These are phyloP conservation scores for Spisula solida DNA, from an alignment of 2,888 invertebrate species.

Conservation along the genomic window DNA sequence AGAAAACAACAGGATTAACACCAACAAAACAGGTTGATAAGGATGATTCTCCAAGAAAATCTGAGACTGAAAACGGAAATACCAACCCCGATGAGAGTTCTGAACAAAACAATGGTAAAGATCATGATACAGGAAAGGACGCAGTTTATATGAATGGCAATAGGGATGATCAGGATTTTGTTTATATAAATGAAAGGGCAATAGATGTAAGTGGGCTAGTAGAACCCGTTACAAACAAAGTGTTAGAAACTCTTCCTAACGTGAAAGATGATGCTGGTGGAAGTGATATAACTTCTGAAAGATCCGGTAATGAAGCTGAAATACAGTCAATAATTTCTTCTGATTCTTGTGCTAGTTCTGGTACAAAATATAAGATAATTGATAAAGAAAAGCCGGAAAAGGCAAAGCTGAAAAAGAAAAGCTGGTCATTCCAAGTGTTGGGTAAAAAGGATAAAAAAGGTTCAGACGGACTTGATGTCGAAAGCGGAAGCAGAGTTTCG, in stretches of 20 bases:
- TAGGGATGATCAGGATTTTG: constrained; percentile 60
- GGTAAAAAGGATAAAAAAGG: constrained; percentile 48
- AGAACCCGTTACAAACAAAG: constrained; percentile 8
- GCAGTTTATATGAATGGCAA: constrained; percentile 58
- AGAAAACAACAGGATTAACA: constrained; percentile 25
- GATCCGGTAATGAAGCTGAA: constrained; percentile 38
- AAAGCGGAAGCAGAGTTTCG: constrained; percentile 32
- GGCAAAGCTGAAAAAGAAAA: constrained; percentile 66
- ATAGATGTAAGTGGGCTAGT: constrained; percentile 49
- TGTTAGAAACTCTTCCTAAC: not conserved
- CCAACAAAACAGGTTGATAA: not conserved
- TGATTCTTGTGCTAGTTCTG: constrained; percentile 50
- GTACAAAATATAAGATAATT: constrained; percentile 41
- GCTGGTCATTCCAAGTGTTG: constrained; percentile 69
- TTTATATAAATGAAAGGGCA: constrained; percentile 60
- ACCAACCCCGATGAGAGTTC: not conserved
- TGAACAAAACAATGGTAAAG: not conserved
- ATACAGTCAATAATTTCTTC: constrained; percentile 35
- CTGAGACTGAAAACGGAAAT: constrained; percentile 6
- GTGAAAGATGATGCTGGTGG: not conserved
- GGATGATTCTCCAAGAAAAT: not conserved
- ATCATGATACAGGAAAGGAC: constrained; percentile 12
- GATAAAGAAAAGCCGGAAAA: constrained; percentile 49
- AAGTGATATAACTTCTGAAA: not conserved
- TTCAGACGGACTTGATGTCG: constrained; percentile 6